A percentile compares a stretch with the other conserved stretches of the same genome.
phyloP scores from a whole-genome alignment of 2,113 vertebrate species.

The Electrona antarctica region DNA sequence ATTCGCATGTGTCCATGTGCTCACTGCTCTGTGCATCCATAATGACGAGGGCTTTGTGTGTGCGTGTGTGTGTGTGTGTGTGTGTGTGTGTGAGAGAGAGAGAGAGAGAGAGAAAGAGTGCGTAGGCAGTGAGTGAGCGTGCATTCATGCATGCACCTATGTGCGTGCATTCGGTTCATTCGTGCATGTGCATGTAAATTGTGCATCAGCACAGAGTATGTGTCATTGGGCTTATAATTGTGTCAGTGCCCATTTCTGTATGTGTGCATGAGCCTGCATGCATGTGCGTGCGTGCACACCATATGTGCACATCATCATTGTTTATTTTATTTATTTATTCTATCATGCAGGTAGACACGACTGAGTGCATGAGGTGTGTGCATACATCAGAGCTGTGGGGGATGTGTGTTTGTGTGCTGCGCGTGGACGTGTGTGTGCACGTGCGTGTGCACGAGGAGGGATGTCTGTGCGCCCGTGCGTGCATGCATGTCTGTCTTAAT shows the following conservation, averaged over 20 bases:
- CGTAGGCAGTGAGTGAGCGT: slow-evolving; percentile 37
- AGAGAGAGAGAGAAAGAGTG: slow-evolving; percentile 43
- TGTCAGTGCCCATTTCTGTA: slow-evolving; percentile 37
- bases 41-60: slow-evolving; percentile 46
- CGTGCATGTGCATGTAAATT: slow-evolving; percentile 44
- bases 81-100: slow-evolving; percentile 41
- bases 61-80: slow-evolving; percentile 13
- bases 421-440: not conserved
- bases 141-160: slow-evolving; percentile 31
- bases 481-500: too few species aligned
- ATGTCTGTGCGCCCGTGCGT: too few species aligned
- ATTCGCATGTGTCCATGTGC: not conserved
- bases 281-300: slow-evolving; percentile 36
- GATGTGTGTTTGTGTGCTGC: slow-evolving; percentile 34
- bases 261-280: slow-evolving; percentile 53
- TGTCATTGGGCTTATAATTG: not conserved
- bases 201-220: slow-evolving; percentile 28
- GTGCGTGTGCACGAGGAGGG: not conserved
- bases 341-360: slow-evolving; percentile 35
- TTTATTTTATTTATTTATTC: slow-evolving; percentile 42
- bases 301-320: slow-evolving; percentile 45
- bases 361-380: slow-evolving; percentile 1
- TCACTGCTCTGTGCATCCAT: slow-evolving; percentile 34
- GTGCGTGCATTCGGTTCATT: slow-evolving; percentile 36
- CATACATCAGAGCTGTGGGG: slow-evolving; percentile 36